Evolutionary conservation across 37 sponge, comb jelly and placozoan species (phyloP).

Genomic region (Chondrosia reniformis): DNA sequence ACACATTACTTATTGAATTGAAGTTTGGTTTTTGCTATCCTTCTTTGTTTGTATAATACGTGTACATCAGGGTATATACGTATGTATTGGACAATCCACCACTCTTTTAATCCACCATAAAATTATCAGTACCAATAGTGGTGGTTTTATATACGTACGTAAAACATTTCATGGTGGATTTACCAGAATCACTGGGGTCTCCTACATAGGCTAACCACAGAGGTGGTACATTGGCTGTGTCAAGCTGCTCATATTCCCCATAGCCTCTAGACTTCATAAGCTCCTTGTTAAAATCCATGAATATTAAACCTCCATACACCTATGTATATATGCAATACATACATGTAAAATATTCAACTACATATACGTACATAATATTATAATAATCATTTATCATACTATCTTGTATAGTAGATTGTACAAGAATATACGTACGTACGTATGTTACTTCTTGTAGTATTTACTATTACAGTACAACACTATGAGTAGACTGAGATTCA

Average conservation of each 20-base stretch:
- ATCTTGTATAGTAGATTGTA: too few relatives aligned
- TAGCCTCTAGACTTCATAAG: constrained; percentile 47
- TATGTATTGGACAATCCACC: too few relatives aligned
- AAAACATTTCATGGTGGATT: too few relatives aligned
- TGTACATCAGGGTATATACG: too few relatives aligned
- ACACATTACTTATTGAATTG: too few relatives aligned
- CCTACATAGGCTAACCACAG: constrained; percentile 82
- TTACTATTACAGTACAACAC: neutral
- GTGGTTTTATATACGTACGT: too few relatives aligned
- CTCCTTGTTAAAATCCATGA: constrained; percentile 74
- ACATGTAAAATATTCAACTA: neutral
- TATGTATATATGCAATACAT: constrained; percentile 2
- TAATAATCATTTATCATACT: too few relatives aligned
- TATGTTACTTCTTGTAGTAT: neutral
- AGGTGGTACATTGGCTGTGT: constrained; percentile 49
- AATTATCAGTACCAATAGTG: too few relatives aligned
- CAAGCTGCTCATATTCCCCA: constrained; percentile 57
- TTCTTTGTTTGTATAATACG: too few relatives aligned
- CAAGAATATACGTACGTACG: neutral
- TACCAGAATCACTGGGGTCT: constrained; percentile 88
- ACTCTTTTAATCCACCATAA: too few relatives aligned
- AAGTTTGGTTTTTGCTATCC: too few relatives aligned
- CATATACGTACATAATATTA: too few relatives aligned
- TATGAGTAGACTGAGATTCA: neutral
- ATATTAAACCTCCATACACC: constrained; percentile 87